Base-by-base conservation (phyloP, 1,140 invertebrate genomes). In the Diuraphis noxia region DNA sequence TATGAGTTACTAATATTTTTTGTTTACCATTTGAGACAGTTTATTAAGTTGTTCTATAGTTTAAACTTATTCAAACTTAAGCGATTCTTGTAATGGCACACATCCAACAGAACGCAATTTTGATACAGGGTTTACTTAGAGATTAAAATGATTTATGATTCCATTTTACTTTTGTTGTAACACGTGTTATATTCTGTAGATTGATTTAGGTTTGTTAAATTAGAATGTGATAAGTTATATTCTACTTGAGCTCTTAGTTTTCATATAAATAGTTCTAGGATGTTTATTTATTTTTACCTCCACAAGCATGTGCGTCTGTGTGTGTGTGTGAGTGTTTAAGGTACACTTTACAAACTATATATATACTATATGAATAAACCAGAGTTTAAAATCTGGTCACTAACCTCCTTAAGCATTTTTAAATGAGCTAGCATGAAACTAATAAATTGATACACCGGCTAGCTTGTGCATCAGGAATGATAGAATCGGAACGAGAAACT, bases 61-160 rank as follows among this genome's bases (percentile, higher is more conserved):
- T 49, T 23, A 23, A 49, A 86, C 30, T 87, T 56, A 56, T 87
- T 87, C 49, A 38, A 87, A 87, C 85, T 87, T 30, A 87, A 87
- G 30, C 49, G 49, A 30, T 56, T 56, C 34, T 87, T 56, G 85
- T 9, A 21, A 87, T 87, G 46, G 46, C 34, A 56, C 49, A 56
- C 21, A 63, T 63, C 52, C 49, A 63, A 63, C 25, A 2, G 10
- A 87, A 87, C 36, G 23, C 1, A 88, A 63, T 88, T 88, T 63
- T 88, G 36, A 40, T 56, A 88, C 23, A 19, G 85, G 41, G 40
- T 63, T 38, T 49, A 49, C 4, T 40, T 36, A 13, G 49, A 88
- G 36, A 88, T 88, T 63, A 88, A 88, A 63, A 88, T 63, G 36
- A 88, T 88, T 88, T 88, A 63, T 19, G 52, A 63, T 56, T 56